Evolutionary conservation across 2,113 vertebrate species (phyloP), one percentile per base, ranked within the genome.

Genomic region (Silurus glanis): DNA sequence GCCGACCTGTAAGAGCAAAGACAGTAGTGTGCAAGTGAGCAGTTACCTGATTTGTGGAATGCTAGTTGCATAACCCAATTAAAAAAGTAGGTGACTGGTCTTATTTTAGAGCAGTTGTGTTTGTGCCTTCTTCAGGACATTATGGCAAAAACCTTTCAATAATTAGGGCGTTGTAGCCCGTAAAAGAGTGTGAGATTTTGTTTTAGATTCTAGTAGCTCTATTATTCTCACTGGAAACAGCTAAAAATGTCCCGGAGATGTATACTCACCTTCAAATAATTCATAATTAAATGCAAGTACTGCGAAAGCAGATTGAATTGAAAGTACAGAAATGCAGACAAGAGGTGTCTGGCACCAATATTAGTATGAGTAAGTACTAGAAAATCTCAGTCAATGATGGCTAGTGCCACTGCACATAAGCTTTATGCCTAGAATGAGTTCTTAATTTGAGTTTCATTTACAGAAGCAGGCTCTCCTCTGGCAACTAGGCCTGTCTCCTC

Each of bases 381-480:
- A 72, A 16, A 37, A 37, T 37, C 37, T 69, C 66, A 64, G 5
- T 28, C 81, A 71, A 25, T 58, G 49, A 72, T 21, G 6, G 55
- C 66, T 9, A 25, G 67, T 25, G 47, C 3, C 55, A 25, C 76
- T 71, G 37, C 67, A 85, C 45, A 85, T 71, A 80, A 80, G 17
- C 25, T 55, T 69, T 69, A 47, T 55, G 25, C 9, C 61, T 19
- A n/a, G 37, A 85, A 79, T 47, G 76, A 69, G 28, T 19, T 69
- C 84, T 71, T 80, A 71, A 59, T 81, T 55, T 61, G 75, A 79
- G 19, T 85, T 83, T 85, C 61, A 61, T 85, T 49, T 83, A 53
- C 75, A 58, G 78, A 84, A 82, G 64, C 59, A 56, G 53, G 58
- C 21, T 55, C 47, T 86, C 4, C 56, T 66, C 66, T 49, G 79